These are phyloP conservation scores for Nansenia antarctica DNA, from an alignment of 2,113 vertebrate genomes.

Conservation along the genomic window DNA sequence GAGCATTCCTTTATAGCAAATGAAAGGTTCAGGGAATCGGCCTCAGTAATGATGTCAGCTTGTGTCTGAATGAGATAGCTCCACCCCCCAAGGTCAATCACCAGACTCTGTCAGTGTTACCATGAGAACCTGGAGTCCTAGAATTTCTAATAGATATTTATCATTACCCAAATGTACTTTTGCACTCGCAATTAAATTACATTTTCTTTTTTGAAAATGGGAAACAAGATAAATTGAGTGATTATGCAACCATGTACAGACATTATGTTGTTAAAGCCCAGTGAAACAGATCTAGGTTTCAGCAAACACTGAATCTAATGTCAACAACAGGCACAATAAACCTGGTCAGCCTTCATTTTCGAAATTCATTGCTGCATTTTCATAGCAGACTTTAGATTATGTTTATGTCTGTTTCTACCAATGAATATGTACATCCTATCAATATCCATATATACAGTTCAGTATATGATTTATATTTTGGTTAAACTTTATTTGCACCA, in stretches of 20 bases:
- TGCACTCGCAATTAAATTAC: constrained; percentile 61
- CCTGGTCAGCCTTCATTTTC: no score
- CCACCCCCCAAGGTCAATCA: constrained; percentile 67
- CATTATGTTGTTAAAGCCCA: no score
- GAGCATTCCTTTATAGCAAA: neutral
- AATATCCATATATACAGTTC: no score
- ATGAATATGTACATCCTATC: no score
- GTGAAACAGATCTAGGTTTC: no score
- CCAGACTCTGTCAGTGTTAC: constrained; percentile 67
- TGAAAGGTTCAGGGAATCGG: neutral
- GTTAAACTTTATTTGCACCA: no score
- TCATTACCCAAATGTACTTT: constrained; percentile 69
- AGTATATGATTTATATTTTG: no score
- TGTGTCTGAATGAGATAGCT: constrained; percentile 40
- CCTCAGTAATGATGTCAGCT: neutral
- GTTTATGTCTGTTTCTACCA: no score
- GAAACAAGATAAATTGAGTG: neutral
- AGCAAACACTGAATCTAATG: neutral
- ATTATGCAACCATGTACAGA: no score
- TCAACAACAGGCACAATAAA: neutral
- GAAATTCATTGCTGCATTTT: no score
- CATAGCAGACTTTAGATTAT: no score
- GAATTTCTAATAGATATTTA: constrained; percentile 70
- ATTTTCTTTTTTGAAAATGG: neutral
- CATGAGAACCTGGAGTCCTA: constrained; percentile 69